Evolutionary conservation across 2,113 vertebrate genomes (phyloP).

Genomic region (Alexandromys fortis): DNA sequence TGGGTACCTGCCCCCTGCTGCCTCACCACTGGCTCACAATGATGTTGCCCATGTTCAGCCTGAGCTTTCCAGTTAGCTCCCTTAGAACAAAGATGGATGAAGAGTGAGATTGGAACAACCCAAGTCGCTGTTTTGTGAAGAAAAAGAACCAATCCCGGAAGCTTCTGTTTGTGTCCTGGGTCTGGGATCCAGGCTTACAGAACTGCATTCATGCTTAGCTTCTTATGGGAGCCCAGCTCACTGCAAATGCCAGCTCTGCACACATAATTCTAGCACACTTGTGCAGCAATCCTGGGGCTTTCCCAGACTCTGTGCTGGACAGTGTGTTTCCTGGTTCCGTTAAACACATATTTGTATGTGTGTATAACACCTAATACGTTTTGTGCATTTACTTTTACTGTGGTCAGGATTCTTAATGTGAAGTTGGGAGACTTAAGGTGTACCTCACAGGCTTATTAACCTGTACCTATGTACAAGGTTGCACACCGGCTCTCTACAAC

Average conservation of each 20-base stretch:
- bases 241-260: not conserved
- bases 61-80: not conserved
- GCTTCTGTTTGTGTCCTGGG: not conserved
- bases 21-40: not conserved
- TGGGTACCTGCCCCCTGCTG: not conserved
- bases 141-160: not conserved
- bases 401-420: not conserved
- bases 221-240: not conserved
- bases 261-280: not conserved
- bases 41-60: not conserved
- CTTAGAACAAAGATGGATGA: not conserved
- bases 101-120: not conserved
- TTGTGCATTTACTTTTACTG: not conserved
- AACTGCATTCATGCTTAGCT: not conserved
- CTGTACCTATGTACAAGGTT: not conserved
- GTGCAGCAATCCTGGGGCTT: not conserved
- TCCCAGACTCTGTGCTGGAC: not conserved
- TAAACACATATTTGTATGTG: not conserved
- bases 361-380: not conserved
- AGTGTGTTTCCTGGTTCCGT: not conserved
- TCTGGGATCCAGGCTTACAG: not conserved
- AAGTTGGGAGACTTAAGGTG: not conserved
- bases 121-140: not conserved
- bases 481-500: not conserved
- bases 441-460: not conserved